Percentiles rank a stretch among this genome's conserved stretches.
phyloP scores from a whole-genome alignment of 2,888 invertebrate species.

The Microctonus brassicae region DNA sequence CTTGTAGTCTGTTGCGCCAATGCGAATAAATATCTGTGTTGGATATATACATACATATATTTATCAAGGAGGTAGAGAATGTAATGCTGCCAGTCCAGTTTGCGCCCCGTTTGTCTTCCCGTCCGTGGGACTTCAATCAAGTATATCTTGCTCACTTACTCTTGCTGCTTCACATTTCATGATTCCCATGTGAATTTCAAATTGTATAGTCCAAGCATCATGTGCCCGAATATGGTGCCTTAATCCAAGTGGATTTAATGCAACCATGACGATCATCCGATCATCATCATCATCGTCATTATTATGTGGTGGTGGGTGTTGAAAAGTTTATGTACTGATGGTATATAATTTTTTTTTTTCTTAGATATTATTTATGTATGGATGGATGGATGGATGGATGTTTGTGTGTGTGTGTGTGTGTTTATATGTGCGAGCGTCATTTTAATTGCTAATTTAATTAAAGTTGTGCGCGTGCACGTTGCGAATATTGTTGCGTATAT shows the following conservation, averaged over 20 bases:
- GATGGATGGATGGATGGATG: background rate
- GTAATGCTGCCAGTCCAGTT: slow-evolving; percentile 21
- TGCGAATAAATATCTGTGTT: background rate
- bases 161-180: background rate
- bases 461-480: slow-evolving; percentile 46
- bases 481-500: slow-evolving; percentile 21
- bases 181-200: slow-evolving; percentile 17
- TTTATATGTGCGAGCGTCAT: slow-evolving; percentile 52
- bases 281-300: background rate
- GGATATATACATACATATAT: background rate
- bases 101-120: slow-evolving; percentile 26
- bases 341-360: no score
- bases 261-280: background rate
- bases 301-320: background rate
- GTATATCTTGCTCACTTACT: background rate
- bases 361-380: background rate
- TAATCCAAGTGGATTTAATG: background rate
- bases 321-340: no score
- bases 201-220: background rate
- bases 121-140: slow-evolving; percentile 25
- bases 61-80: background rate
- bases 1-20: no score
- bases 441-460: slow-evolving; percentile 69
- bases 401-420: background rate
- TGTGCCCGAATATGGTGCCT: slow-evolving; percentile 13